Evolutionary conservation across 37 sponge, comb jelly and placozoan genomes (phyloP).

Genomic region (Trichoplax adhaerens): DNA sequence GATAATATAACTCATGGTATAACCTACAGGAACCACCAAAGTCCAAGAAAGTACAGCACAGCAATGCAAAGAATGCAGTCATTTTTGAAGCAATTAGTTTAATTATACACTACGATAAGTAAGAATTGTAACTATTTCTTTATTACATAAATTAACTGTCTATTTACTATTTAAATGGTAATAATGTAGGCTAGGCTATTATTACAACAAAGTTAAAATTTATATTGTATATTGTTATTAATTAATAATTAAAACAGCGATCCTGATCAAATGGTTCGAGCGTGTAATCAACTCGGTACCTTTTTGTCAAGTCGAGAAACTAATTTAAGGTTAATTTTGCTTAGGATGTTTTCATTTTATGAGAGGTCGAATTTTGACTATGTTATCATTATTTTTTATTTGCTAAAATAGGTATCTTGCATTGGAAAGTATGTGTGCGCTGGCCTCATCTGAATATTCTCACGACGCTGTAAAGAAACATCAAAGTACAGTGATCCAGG

Average conservation of each 20-base stretch:
- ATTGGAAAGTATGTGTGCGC: slow-evolving; percentile 61
- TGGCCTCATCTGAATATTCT: slow-evolving; percentile 62
- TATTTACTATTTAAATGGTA: not conserved
- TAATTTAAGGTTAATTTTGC: slow-evolving; percentile 35
- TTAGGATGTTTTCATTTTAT: not conserved
- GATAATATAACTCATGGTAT: too few species aligned
- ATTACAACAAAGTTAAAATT: not conserved
- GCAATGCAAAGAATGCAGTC: slow-evolving; percentile 84
- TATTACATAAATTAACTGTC: not conserved
- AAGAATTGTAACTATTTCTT: not conserved
- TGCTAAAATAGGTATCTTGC: slow-evolving; percentile 45
- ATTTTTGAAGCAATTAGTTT: slow-evolving; percentile 90
- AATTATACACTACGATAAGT: slow-evolving; percentile 84
- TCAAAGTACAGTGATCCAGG: slow-evolving; percentile 56
- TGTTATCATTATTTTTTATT: not conserved
- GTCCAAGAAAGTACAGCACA: slow-evolving; percentile 85
- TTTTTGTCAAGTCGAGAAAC: slow-evolving; percentile 73
- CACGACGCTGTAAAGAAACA: slow-evolving; percentile 83
- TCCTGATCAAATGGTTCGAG: slow-evolving; percentile 59
- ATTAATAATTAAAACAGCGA: slow-evolving; percentile 32
- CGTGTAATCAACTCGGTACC: slow-evolving; percentile 68
- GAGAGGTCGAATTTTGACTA: not conserved
- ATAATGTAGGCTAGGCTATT: too few species aligned
- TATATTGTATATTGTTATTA: not conserved
- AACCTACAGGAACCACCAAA: slow-evolving; percentile 53